phyloP scores from a whole-genome alignment of 2,113 vertebrate species.

The Tetrao urogallus region DNA sequence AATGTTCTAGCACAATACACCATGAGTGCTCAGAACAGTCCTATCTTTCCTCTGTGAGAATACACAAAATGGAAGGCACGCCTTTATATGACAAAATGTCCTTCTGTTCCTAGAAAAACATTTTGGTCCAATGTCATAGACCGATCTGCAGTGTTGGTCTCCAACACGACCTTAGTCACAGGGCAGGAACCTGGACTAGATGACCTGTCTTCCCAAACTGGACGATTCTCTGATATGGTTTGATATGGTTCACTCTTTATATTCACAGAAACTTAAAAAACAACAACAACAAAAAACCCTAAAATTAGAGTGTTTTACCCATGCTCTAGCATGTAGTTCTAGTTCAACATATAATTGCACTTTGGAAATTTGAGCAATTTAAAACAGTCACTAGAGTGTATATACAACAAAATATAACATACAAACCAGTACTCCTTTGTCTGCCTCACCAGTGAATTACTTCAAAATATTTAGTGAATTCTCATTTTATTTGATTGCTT shows the following conservation, averaged over 20 bases:
- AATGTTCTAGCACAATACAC: background rate
- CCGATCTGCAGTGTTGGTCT: background rate
- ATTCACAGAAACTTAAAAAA: background rate
- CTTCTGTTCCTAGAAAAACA: background rate
- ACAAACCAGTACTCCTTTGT: background rate
- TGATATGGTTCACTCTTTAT: background rate
- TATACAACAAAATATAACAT: background rate
- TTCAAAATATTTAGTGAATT: constrained; percentile 19
- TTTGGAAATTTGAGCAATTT: background rate
- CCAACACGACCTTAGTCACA: background rate
- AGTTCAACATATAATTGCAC: background rate
- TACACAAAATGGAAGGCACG: fast-evolving
- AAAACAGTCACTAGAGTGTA: background rate
- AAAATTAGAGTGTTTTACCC: background rate
- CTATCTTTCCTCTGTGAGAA: background rate
- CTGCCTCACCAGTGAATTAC: constrained; percentile 30
- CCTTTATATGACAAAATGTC: background rate
- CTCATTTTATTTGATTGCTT: constrained; percentile 44
- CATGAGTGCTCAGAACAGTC: background rate
- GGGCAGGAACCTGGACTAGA: background rate
- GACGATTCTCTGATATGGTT: background rate
- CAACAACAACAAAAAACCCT: background rate
- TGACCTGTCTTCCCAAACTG: background rate
- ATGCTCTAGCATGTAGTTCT: background rate
- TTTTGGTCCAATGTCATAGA: background rate